Evolutionary conservation across 2,888 invertebrate species (phyloP).

Genomic region (Phrixothrix hirtus): DNA sequence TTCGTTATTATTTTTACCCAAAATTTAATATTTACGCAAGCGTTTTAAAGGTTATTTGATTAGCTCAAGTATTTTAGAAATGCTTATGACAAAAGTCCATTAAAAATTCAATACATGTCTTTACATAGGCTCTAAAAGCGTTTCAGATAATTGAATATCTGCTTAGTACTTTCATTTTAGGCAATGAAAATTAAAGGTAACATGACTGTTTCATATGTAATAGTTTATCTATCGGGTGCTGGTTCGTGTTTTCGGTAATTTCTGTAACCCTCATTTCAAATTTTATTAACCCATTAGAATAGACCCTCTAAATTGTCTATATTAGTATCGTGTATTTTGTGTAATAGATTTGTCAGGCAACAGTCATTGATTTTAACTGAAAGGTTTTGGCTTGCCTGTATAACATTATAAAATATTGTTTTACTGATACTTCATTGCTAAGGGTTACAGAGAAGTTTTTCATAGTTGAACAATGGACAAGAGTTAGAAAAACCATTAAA

Average conservation of each 20-base stretch:
- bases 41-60: slow-evolving; percentile 5
- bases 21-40: neutral
- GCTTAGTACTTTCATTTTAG: slow-evolving; percentile 16
- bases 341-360: too few relatives aligned
- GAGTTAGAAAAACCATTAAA: slow-evolving; percentile 16
- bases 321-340: slow-evolving; percentile 30
- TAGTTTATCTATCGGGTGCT: slow-evolving; percentile 25
- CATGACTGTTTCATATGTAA: slow-evolving; percentile 23
- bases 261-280: slow-evolving; percentile 28
- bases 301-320: slow-evolving; percentile 23
- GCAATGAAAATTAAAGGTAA: slow-evolving; percentile 30
- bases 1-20: neutral
- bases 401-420: too few relatives aligned
- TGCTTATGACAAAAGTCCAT: too few relatives aligned
- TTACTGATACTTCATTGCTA: too few relatives aligned
- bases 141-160: slow-evolving; percentile 18
- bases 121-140: slow-evolving; percentile 12
- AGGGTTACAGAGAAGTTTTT: neutral
- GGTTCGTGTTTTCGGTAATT: slow-evolving; percentile 23
- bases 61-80: neutral
- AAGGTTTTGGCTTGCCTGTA: too few relatives aligned
- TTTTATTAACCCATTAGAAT: slow-evolving; percentile 28
- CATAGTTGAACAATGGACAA: slow-evolving; percentile 2
- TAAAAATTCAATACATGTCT: too few relatives aligned
- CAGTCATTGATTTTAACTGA: too few relatives aligned